Percentiles rank a stretch among this genome's conserved stretches.
Evolutionary conservation across 1,140 invertebrate genomes (phyloP).

Genomic region (Papilio aristodemus): DNA sequence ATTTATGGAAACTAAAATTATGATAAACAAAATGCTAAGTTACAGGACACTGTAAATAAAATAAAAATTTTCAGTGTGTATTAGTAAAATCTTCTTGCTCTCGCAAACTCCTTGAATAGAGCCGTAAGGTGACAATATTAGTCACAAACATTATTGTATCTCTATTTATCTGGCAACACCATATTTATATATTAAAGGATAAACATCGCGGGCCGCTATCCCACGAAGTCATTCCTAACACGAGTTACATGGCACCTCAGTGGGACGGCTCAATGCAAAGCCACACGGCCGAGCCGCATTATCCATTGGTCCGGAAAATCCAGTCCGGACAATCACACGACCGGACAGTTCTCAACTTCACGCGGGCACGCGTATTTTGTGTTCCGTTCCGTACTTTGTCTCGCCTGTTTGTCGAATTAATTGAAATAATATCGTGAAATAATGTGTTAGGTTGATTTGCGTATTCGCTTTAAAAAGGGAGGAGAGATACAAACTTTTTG

Average conservation of each 20-base stretch:
- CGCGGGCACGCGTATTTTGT: slow-evolving; percentile 24
- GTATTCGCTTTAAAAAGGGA: neutral
- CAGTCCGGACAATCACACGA: slow-evolving; percentile 27
- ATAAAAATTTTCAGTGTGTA: neutral
- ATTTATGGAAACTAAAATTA: neutral
- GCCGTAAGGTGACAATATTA: slow-evolving; percentile 17
- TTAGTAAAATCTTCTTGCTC: neutral
- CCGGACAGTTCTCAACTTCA: slow-evolving; percentile 28
- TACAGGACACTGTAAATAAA: neutral
- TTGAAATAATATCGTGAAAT: neutral
- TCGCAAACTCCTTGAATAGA: slow-evolving; percentile 5
- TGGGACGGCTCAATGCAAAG: slow-evolving; percentile 28
- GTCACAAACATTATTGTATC: slow-evolving; percentile 28
- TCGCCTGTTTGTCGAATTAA: slow-evolving; percentile 4
- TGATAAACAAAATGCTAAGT: neutral
- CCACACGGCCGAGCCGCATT: slow-evolving; percentile 13
- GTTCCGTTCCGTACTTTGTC: slow-evolving; percentile 7
- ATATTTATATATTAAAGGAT: slow-evolving; percentile 27
- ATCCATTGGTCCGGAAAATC: slow-evolving; percentile 25
- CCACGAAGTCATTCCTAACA: slow-evolving; percentile 25
- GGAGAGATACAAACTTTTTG: no score
- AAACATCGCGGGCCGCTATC: slow-evolving; percentile 23
- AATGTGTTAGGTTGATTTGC: neutral
- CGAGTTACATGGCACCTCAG: slow-evolving; percentile 26
- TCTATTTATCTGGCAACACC: slow-evolving; percentile 28